phyloP scores from a whole-genome alignment of 2,113 vertebrate genomes.

The Cinclus cinclus region DNA sequence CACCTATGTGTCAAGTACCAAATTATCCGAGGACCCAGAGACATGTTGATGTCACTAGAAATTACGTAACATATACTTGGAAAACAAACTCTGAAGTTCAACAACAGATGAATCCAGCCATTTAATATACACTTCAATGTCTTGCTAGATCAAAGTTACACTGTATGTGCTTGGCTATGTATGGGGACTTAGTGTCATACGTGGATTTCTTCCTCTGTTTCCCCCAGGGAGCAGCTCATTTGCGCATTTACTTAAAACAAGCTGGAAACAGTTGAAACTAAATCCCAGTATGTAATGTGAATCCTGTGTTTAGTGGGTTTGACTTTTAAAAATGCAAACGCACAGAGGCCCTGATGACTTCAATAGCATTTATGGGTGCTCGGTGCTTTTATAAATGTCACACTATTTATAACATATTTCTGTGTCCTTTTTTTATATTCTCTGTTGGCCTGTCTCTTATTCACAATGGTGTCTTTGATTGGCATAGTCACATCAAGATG shows the following conservation, averaged over 20 bases:
- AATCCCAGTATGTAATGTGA: slow-evolving; percentile 33
- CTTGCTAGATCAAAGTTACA: background rate
- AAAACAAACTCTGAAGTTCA: background rate
- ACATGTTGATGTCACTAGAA: background rate
- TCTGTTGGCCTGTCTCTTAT: slow-evolving; percentile 53
- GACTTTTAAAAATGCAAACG: slow-evolving; percentile 34
- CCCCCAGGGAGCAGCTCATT: slow-evolving; percentile 20
- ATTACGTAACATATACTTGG: background rate
- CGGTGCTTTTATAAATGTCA: slow-evolving; percentile 60
- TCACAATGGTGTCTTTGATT: slow-evolving; percentile 28
- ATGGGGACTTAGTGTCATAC: background rate
- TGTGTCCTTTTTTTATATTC: slow-evolving; percentile 47
- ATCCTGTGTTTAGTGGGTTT: background rate
- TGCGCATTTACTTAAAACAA: background rate
- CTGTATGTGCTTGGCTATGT: background rate
- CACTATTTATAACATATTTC: slow-evolving; percentile 65
- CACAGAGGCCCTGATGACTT: slow-evolving; percentile 55
- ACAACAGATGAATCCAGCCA: background rate
- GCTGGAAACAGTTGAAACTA: slow-evolving; percentile 40
- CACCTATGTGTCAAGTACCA: background rate
- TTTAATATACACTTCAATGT: background rate
- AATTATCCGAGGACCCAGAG: background rate
- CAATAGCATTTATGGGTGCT: slow-evolving; percentile 66
- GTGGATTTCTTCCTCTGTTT: background rate
- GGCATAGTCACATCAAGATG: slow-evolving; percentile 19